These are phyloP conservation scores for Rhinoderma darwinii DNA, from an alignment of 2,113 vertebrate genomes.

Conservation along the genomic window DNA sequence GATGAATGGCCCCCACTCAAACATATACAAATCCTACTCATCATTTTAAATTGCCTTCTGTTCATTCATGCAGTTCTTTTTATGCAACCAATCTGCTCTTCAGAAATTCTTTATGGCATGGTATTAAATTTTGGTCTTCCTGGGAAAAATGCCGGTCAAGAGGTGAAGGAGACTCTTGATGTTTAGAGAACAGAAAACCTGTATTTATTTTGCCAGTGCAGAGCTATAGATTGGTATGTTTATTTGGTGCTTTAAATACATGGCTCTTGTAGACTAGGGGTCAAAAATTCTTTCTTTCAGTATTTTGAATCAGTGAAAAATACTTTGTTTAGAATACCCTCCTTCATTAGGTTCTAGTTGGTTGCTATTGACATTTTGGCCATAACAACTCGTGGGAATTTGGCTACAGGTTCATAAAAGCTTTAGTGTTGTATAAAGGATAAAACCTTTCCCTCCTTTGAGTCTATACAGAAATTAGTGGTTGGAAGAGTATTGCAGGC, in stretches of 20 bases:
- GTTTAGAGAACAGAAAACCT: slow-evolving; percentile 55
- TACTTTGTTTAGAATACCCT: slow-evolving; percentile 21
- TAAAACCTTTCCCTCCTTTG: not conserved
- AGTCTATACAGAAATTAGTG: not conserved
- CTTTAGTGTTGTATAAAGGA: not conserved
- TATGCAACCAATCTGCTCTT: slow-evolving; percentile 3
- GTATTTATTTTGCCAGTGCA: slow-evolving; percentile 57
- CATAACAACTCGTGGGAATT: slow-evolving; percentile 43
- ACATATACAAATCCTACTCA: not conserved
- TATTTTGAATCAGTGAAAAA: slow-evolving; percentile 25
- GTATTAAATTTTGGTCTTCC: slow-evolving; percentile 18
- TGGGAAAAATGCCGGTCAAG: slow-evolving; percentile 39
- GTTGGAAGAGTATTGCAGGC: not conserved
- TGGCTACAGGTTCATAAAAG: slow-evolving; percentile 10
- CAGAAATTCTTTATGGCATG: slow-evolving; percentile 19
- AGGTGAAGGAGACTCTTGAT: slow-evolving; percentile 50
- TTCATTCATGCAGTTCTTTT: not conserved
- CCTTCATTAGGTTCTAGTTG: not conserved
- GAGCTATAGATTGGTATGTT: slow-evolving; percentile 35
- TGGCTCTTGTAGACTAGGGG: slow-evolving; percentile 32
- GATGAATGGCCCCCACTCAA: not conserved
- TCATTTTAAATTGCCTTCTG: not conserved
- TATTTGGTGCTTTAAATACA: slow-evolving; percentile 50
- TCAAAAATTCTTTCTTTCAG: slow-evolving; percentile 28
- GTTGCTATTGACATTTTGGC: slow-evolving; percentile 44